Evolutionary conservation across 2,113 vertebrate genomes (phyloP).

Genomic region (Morone chrysops): DNA sequence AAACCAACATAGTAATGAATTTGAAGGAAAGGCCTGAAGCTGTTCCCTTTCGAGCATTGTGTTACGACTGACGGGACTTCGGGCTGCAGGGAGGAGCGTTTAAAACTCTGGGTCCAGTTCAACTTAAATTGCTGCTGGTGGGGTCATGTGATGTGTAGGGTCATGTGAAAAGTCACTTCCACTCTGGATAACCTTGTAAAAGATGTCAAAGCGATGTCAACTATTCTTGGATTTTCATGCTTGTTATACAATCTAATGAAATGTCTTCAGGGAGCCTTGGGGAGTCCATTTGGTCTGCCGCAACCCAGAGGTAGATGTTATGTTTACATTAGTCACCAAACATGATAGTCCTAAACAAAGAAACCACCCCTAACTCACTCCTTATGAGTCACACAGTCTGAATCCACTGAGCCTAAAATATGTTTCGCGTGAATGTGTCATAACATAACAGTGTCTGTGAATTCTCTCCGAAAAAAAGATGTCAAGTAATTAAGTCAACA

Average conservation of each 20-base stretch:
- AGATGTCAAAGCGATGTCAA: slow-evolving; percentile 66
- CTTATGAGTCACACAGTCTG: slow-evolving; percentile 24
- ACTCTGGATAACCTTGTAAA: slow-evolving; percentile 59
- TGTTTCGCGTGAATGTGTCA: not conserved
- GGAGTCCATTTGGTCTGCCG: slow-evolving; percentile 44
- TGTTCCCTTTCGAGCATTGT: slow-evolving; percentile 69
- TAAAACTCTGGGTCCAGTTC: slow-evolving; percentile 26
- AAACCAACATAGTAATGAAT: slow-evolving; percentile 64
- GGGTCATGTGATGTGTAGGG: slow-evolving; percentile 58
- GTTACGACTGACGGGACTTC: slow-evolving; percentile 60
- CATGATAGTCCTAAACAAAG: slow-evolving; percentile 54
- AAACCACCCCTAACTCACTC: slow-evolving; percentile 44
- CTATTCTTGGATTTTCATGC: slow-evolving; percentile 62
- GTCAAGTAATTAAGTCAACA: not conserved
- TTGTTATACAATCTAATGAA: slow-evolving; percentile 64
- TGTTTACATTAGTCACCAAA: slow-evolving; percentile 60
- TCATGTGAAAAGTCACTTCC: slow-evolving; percentile 73
- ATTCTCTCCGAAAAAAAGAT: not conserved
- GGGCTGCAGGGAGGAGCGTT: slow-evolving; percentile 39
- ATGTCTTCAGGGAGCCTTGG: slow-evolving; percentile 54
- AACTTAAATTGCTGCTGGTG: slow-evolving; percentile 22
- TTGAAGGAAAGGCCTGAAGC: slow-evolving; percentile 74
- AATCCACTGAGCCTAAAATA: slow-evolving; percentile 5
- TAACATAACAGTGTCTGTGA: not conserved
- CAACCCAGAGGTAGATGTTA: slow-evolving; percentile 57